Evolutionary conservation across 2,113 vertebrate genomes (phyloP), one percentile per base, ranked within the genome.

Genomic region (Rostratula benghalensis): DNA sequence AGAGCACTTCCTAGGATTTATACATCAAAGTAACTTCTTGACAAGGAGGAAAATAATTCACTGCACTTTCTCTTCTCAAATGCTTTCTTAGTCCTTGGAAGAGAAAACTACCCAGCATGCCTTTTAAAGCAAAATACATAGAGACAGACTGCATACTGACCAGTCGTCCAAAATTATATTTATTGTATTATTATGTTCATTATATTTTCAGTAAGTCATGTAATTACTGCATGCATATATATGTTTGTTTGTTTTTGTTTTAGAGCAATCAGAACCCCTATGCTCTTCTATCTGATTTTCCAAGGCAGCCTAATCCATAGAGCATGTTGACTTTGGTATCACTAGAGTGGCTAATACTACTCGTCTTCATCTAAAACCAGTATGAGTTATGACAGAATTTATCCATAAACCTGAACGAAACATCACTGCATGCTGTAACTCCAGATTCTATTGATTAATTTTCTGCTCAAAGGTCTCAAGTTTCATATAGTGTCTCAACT

Each of bases 321-420:
- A 84, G 13, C 10, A 56, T 0, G 3, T 24, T 87, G 77, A 84
- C 19, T 78, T 59, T 59, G 9, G 20, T 18, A 70, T 64, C 25
- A 46, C 9, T 59, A 59, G 24, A 22, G 77, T 90, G 41, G 41
- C 25, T 84, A 78, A 67, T 31, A 30, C 25, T 59, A 77, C 46
- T 54, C 67, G 31, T 78, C 30, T 78, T 78, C 25, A 75, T 35
- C 39, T 71, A 82, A 89, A 91, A 7, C 1, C 12, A 70, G 4
- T 31, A 71, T 3, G 30, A 94, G 75, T 76, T 79, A 65, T n/a
- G 61, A 43, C 57, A 85, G 33, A 93, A 91, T 79, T 91, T 91
- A 78, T 56, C 41, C 31, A 83, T 30, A 71, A 75, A 65, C 30
- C 11, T 46, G 90, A 88, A 83, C 22, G 51, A 80, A 82, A 83